Percentiles rank a stretch among this genome's conserved stretches.
phyloP scores from a whole-genome alignment of 1,140 invertebrate genomes.

The Neocloeon triangulifer region DNA sequence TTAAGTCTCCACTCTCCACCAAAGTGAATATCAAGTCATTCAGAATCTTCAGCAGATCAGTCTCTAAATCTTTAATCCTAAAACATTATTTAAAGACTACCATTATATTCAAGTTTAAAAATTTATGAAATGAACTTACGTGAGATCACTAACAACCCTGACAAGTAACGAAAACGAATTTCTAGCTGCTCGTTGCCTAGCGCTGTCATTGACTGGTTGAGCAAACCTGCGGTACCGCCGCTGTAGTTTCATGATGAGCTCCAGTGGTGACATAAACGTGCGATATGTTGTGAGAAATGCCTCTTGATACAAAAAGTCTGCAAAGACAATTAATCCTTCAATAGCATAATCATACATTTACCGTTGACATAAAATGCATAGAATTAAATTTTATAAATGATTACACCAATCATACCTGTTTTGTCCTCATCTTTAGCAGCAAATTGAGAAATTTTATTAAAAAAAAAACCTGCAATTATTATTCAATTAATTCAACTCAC shows the following conservation, averaged over 20 bases:
- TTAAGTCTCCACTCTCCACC: slow-evolving; percentile 53
- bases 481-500: slow-evolving; percentile 19
- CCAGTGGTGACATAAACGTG: slow-evolving; percentile 76
- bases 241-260: slow-evolving; percentile 69
- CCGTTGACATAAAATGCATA: slow-evolving; percentile 9
- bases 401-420: slow-evolving; percentile 8
- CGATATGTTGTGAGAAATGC: slow-evolving; percentile 92
- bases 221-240: slow-evolving; percentile 67
- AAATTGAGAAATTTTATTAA: slow-evolving; percentile 2
- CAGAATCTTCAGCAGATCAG: no score
- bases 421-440: slow-evolving; percentile 7
- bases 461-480: background rate
- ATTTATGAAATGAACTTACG: slow-evolving; percentile 58
- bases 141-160: slow-evolving; percentile 77
- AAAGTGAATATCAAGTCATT: no score
- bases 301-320: slow-evolving; percentile 87
- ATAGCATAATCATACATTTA: no score
- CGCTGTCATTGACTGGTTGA: slow-evolving; percentile 39
- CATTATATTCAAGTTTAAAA: no score
- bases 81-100: no score
- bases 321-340: slow-evolving; percentile 13
- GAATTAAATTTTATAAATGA: slow-evolving; percentile 9
- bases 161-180: slow-evolving; percentile 78
- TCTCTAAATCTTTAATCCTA: no score
- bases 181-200: slow-evolving; percentile 54